Evolutionary conservation across 2,888 invertebrate species (phyloP), one percentile per base, ranked within the genome.

Genomic region (Meandrusa payeni): DNA sequence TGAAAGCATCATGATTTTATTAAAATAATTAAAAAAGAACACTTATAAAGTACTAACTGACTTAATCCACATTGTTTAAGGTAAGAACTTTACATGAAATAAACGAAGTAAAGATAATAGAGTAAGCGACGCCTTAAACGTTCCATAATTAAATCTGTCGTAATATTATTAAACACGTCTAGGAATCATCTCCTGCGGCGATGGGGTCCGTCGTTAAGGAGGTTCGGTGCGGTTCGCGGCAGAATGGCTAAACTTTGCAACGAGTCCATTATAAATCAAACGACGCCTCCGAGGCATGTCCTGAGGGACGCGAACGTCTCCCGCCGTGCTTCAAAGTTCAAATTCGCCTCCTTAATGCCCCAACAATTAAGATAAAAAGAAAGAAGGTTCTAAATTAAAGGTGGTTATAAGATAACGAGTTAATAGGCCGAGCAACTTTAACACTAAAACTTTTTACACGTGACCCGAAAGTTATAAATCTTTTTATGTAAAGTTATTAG

Each of bases 231-330:
- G 76, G 76, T 71, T 70, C 67, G 73, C 75, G 70, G 61, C 61
- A 76, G 78, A 86, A 87, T 86, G 85, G 86, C 76, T 73, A 79
- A 87, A 87, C 78, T 87, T 87, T 80, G 74, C 83, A 76, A 81
- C 83, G 81, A 85, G 83, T 86, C 87, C 86, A 87, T 87, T 87
- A 87, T 87, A 87, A 87, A 87, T 87, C 87, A 86, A 86, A 86
- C 79, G 86, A 85, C 79, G 86, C 85, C 86, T 83, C 67, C 74
- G 64, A 77, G 86, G 78, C 85, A 83, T 82, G 75, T 86, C 87
- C 79, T 81, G 78, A 82, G 86, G 86, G 86, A 82, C 78, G 76
- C 64, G 64, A 64, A 67, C 79, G 71, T 77, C 80, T 78, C 77
- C 80, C 80, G 60, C 66, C 66, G 76, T 61, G 75, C 75, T 76